These are phyloP conservation scores for Malurus elegans DNA, from an alignment of 2,113 vertebrate genomes.

Conservation along the genomic window DNA sequence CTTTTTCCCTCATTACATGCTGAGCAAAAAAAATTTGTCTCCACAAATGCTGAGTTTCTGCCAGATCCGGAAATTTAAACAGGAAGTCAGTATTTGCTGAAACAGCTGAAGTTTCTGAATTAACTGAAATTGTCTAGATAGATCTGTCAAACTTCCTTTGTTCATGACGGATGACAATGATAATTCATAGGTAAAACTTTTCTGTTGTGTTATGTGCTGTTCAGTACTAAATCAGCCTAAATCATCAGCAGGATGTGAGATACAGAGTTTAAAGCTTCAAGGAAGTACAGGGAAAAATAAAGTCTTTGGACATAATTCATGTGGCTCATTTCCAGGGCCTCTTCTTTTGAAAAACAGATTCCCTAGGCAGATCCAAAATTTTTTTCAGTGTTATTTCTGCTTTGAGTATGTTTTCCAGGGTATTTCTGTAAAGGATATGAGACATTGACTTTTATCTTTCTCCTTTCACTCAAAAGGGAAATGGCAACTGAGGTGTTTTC, in stretches of 20 bases:
- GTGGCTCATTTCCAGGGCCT: not conserved
- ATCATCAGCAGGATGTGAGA: not conserved
- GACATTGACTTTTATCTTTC: not conserved
- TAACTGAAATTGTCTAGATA: not conserved
- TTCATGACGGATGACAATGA: not conserved
- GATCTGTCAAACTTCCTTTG: not conserved
- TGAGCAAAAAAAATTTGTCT: constrained; percentile 2
- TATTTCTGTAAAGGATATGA: not conserved
- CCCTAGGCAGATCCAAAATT: not conserved
- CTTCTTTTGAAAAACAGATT: not conserved
- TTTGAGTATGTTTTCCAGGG: not conserved
- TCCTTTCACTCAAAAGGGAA: not conserved
- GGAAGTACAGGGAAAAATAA: not conserved
- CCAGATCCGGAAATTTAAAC: not conserved
- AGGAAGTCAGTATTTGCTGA: constrained; percentile 45
- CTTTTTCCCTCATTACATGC: not conserved
- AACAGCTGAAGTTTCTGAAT: not conserved
- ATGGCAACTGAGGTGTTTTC: not conserved
- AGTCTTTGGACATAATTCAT: not conserved
- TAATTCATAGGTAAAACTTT: not conserved
- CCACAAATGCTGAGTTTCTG: not conserved
- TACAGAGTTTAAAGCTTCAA: not conserved
- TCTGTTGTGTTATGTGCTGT: not conserved
- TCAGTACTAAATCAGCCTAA: not conserved
- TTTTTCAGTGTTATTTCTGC: not conserved